Evolutionary conservation across 2,888 invertebrate genomes (phyloP), one percentile per base, ranked within the genome.

Genomic region (Cryptocheilus praepositus): DNA sequence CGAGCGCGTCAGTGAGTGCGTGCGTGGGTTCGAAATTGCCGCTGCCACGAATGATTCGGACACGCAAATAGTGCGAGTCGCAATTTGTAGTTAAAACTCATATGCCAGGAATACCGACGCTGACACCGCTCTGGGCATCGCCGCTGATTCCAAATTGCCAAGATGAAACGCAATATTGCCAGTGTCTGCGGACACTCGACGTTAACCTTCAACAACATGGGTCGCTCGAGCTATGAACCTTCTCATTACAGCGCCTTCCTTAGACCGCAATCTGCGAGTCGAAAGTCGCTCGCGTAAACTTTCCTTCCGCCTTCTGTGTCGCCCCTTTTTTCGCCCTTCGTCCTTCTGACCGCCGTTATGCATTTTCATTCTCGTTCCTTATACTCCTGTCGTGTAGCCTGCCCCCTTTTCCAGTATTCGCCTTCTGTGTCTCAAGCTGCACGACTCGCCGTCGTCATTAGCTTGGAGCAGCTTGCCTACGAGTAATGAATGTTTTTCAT

Each of bases 171-270:
- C 64, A 60, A 71, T 73, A 71, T 62, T 45, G 67, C 51, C 36
- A 36, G 55, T 54, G 59, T 46, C 16, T 65, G 60, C 61, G 64
- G 19, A 18, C 8, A 51, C 51, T 51, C 43, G 21, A 36, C 46
- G 57, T 61, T 65, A 61, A 45, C 4, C 36, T 11, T 58, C 56
- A 53, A 11, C 57, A 53, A 58, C 51, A 22, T 61, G 53, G 52
- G 19, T 44, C 16, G 21, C 36, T 45, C 46, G 44, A 44, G 52
- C 52, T 56, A 11, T 7, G 36, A 36, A 49, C 53, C 63, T 69
- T 72, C 71, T 73, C 61, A 72, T 72, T 70, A 72, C 49, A 45
- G 43, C 52, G 60, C 51, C 56, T 64, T 68, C 61, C 49, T 21
- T 53, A 51, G 16, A 54, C 44, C 43, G 57, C 43, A 61, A 59